Percentiles rank a stretch among this genome's conserved stretches.
Evolutionary conservation across 2,888 invertebrate species (phyloP).

Genomic region (Tachystola acroxantha): DNA sequence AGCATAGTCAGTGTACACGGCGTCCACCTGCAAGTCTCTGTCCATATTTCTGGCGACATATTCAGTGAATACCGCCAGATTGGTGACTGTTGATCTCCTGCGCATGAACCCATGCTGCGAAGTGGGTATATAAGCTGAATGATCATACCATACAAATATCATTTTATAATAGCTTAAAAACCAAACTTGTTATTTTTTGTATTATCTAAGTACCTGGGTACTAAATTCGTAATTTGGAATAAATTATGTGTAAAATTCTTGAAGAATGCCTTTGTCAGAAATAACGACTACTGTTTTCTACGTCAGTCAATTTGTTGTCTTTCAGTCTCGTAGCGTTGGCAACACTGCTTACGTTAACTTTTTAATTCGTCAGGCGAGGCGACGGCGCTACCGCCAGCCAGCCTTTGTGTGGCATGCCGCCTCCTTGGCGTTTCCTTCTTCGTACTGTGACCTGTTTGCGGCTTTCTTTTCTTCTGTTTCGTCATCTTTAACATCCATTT

Average conservation of each 20-base stretch:
- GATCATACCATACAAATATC: no score
- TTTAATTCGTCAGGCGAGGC: conserved; percentile 67
- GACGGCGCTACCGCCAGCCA: conserved; percentile 47
- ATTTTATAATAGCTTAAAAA: no score
- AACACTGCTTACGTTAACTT: no score
- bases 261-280: no score
- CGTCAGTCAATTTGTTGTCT: no score
- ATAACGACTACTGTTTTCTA: no score
- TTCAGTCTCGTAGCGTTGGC: no score
- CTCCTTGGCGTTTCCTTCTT: conserved; percentile 24
- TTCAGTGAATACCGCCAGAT: not conserved
- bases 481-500: not conserved
- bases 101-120: not conserved
- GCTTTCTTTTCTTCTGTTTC: conserved; percentile 8
- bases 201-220: no score
- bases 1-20: conserved; percentile 3
- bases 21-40: conserved; percentile 1
- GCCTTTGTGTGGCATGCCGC: conserved; percentile 49
- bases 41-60: not conserved
- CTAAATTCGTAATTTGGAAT: no score
- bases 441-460: conserved; percentile 20
- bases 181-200: no score
- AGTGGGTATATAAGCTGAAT: not conserved
- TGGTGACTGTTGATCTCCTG: not conserved
- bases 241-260: no score